Conservation (phyloP, 2,888 invertebrate species). For the Brachyopa scutellaris region DNA sequence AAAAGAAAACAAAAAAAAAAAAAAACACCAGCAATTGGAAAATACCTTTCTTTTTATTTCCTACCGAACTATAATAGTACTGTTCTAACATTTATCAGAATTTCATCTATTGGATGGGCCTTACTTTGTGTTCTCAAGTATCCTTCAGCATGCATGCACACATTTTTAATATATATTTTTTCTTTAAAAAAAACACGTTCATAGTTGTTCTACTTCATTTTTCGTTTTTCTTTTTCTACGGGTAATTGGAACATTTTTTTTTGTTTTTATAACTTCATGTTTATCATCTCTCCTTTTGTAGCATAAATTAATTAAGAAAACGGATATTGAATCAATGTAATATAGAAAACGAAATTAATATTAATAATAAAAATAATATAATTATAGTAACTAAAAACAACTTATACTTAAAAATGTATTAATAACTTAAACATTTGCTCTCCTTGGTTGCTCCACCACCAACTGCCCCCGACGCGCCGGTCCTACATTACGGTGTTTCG, state of each 20-base stretch:
- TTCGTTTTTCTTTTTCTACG: conserved; percentile 17
- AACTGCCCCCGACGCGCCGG: conserved; percentile 2
- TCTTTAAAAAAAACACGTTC: conserved; percentile 20
- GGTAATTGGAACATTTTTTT: conserved; percentile 20
- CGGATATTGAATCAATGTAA: conserved; percentile 41
- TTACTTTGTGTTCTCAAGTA: conserved; percentile 58
- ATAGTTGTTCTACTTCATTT: conserved; percentile 9
- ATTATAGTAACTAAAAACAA: conserved; percentile 72
- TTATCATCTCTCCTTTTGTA: conserved; percentile 10
- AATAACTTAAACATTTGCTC: conserved; percentile 72
- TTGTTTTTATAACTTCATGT: background rate
- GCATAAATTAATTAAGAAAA: conserved; percentile 62
- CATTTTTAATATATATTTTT: conserved; percentile 11
- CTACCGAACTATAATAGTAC: conserved; percentile 67
- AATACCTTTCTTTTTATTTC: conserved; percentile 66
- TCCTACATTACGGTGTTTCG: conserved; percentile 78
- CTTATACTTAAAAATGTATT: conserved; percentile 70
- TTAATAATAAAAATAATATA: conserved; percentile 69
- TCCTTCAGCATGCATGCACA: conserved; percentile 56
- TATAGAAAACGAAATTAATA: conserved; percentile 62
- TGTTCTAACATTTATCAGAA: conserved; percentile 61
- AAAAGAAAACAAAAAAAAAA: no score
- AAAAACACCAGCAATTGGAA: conserved; percentile 27
- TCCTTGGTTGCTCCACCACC: conserved; percentile 18
- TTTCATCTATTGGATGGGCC: conserved; percentile 63